Evolutionary conservation across 2,797 vertebrate species (phyloP), one percentile per base, ranked within the genome.

Genomic region (Halcyon smyrnensis): DNA sequence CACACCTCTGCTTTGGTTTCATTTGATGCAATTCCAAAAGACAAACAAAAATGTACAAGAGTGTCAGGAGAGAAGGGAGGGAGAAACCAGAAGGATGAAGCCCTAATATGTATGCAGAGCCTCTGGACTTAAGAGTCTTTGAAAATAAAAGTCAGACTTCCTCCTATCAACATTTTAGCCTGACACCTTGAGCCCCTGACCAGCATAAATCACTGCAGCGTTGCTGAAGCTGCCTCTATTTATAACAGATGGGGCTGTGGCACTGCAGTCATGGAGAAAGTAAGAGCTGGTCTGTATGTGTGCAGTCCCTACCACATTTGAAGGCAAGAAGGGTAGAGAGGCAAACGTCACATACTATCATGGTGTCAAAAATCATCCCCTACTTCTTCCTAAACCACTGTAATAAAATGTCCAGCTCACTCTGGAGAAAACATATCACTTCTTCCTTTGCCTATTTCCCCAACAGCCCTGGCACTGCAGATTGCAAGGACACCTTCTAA

Each of bases 341-440:
- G 19, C 68, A 80, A 89, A 86, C 8, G 15, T 51, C 57, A 37
- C 0, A 1, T 41, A 30, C 34, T 11, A 12, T 13, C n/a, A 51
- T 0, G 0, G 23, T 9, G 50, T 43, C 32, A 68, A 46, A 83
- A 84, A 51, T 7, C 8, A 7, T 27, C 54, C 41, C 39, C 45
- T 80, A 0, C 28, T 63, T 56, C 41, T 57, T 78, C 48, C 27
- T 63, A 60, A 84, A 51, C 4, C 25, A 12, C 46, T 18, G 25
- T 1, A 63, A 34, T 32, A 32, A 87, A 63, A 12, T n/a, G 30
- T 13, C 32, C 7, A 7, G 16, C 16, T 7, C 37, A 41, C 16
- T 11, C 34, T 63, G 57, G 37, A 81, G 18, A 85, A 89, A 80
- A 79, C 2, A 1, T 16, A 11, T 3, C 8, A 21, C 20, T 87